A percentile compares a stretch with the other conserved stretches of the same genome.
These are phyloP conservation scores for Drosophila punjabiensis DNA, from an alignment of 1,140 invertebrate species.

Conservation along the genomic window DNA sequence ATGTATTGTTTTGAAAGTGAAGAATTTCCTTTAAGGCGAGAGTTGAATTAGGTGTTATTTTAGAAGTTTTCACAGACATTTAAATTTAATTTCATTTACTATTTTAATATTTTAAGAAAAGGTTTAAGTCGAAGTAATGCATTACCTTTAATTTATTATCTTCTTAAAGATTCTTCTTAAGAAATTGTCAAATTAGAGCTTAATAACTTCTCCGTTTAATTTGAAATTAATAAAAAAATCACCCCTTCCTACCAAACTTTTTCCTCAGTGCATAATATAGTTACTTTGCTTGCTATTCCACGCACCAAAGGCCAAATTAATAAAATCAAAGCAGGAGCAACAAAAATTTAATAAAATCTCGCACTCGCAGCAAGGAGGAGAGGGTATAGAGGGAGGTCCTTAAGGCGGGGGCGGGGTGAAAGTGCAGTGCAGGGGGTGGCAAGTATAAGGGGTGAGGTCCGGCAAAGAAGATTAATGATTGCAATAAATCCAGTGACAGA, in stretches of 20 bases:
- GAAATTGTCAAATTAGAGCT: too few species aligned
- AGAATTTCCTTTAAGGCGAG: not conserved
- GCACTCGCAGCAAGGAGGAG: conserved; percentile 23
- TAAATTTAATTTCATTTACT: not conserved
- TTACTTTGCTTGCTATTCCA: conserved; percentile 43
- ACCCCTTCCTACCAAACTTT: not conserved
- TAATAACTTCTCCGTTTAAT: not conserved
- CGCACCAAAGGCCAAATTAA: conserved; percentile 77
- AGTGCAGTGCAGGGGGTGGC: conserved; percentile 9
- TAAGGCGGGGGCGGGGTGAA: conserved; percentile 11
- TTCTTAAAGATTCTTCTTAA: not conserved
- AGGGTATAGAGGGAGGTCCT: conserved; percentile 19
- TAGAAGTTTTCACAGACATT: not conserved
- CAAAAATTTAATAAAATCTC: conserved; percentile 81
- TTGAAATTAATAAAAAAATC: not conserved
- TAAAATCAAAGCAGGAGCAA: conserved; percentile 74
- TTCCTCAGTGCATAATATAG: conserved; percentile 24
- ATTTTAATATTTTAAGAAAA: not conserved
- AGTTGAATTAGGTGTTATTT: not conserved
- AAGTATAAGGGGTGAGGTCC: conserved; percentile 21
- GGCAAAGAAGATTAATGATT: conserved; percentile 85
- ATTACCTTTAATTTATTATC: not conserved
- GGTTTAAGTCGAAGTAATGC: too few species aligned
- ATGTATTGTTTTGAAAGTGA: too few species aligned
- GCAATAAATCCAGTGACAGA: conserved; percentile 85